Evolutionary conservation across 2,888 invertebrate genomes (phyloP).

Genomic region (Oasisia sp.): DNA sequence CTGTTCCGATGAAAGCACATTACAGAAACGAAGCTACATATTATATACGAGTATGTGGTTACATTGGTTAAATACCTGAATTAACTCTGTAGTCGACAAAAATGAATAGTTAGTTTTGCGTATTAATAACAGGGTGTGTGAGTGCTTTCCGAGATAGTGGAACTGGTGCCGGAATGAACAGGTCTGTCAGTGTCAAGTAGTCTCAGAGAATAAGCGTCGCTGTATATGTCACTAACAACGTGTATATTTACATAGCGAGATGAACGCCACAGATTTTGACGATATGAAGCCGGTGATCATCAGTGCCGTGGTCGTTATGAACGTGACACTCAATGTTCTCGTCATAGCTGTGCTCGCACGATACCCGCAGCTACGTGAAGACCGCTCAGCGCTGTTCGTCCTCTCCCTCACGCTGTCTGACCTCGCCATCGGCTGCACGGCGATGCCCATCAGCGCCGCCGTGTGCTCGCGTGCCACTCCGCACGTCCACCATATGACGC

Average conservation of each 20-base stretch:
- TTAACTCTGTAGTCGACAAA: too few species aligned
- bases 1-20: too few species aligned
- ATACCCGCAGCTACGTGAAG: not conserved
- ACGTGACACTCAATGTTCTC: not conserved
- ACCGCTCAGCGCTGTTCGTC: not conserved
- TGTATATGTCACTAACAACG: not conserved
- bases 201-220: too few species aligned
- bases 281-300: not conserved
- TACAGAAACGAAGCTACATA: too few species aligned
- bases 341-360: not conserved
- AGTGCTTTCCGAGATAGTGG: too few species aligned
- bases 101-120: too few species aligned
- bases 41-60: too few species aligned
- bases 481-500: not conserved
- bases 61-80: too few species aligned
- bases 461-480: conserved; percentile 1
- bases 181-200: too few species aligned
- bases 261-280: not conserved
- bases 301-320: not conserved
- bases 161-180: too few species aligned
- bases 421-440: not conserved
- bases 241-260: not conserved
- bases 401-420: not conserved
- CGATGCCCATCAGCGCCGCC: not conserved
- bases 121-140: too few species aligned